Percentiles rank a stretch among this genome's conserved stretches.
These are phyloP conservation scores for Aurelia aurita complex sp. Pacific DNA, from an alignment of 30 jellyfish, hydroid and myxozoan species.

Conservation along the genomic window DNA sequence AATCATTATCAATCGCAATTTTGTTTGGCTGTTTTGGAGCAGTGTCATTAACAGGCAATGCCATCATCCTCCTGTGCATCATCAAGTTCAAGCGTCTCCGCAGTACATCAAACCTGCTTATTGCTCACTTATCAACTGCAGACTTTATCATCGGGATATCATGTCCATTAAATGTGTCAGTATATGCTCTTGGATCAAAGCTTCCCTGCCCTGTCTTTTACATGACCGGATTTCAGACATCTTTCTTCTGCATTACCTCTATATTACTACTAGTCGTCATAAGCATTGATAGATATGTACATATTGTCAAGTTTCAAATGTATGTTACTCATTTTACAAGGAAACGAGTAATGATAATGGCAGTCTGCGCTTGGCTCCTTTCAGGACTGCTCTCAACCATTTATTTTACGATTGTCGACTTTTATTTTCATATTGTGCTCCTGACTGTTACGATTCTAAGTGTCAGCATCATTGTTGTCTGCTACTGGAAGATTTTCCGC, in stretches of 20 bases:
- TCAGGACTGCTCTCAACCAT: neutral
- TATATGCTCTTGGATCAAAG: neutral
- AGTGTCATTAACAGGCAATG: neutral
- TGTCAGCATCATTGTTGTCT: neutral
- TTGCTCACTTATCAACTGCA: neutral
- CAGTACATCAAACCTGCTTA: neutral
- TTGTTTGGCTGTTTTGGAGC: neutral
- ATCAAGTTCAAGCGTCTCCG: constrained; percentile 10
- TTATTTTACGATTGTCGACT: neutral
- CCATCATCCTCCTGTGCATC: constrained; percentile 4
- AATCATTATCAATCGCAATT: neutral
- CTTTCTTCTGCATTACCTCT: constrained; percentile 37
- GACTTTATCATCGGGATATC: constrained; percentile 6
- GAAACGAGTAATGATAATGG: too few species aligned
- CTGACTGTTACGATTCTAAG: neutral
- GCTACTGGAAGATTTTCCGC: constrained; percentile 16
- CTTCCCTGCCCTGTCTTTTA: neutral
- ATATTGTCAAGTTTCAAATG: constrained; percentile 6
- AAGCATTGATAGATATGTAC: constrained; percentile 31
- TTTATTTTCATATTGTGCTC: constrained; percentile 23
- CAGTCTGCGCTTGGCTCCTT: constrained; percentile 3
- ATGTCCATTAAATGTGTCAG: constrained; percentile 7
- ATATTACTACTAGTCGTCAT: constrained; percentile 22
- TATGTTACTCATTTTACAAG: neutral
- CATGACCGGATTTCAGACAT: constrained; percentile 1